These are phyloP conservation scores for Drosophila mojavensis DNA, from an alignment of 1,140 invertebrate species.

Conservation along the genomic window DNA sequence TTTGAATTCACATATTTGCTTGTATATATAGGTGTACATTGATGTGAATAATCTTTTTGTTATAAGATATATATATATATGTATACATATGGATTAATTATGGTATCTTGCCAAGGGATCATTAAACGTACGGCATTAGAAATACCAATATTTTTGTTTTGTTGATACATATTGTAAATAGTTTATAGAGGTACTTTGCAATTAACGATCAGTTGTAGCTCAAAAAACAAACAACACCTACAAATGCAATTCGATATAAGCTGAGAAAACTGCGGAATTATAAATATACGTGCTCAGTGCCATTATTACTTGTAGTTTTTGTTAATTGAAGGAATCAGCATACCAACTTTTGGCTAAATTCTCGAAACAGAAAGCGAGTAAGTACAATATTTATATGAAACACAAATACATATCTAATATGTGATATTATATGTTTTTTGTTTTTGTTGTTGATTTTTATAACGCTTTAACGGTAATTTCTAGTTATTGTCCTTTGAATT, in stretches of 20 bases:
- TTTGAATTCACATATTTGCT: conserved; percentile 70
- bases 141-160: conserved; percentile 52
- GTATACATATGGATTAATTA: conserved; percentile 53
- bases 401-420: conserved; percentile 61
- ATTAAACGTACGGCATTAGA: conserved; percentile 54
- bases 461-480: conserved; percentile 74
- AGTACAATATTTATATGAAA: conserved; percentile 56
- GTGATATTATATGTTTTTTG: conserved; percentile 28
- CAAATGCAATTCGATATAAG: conserved; percentile 73
- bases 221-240: conserved; percentile 74
- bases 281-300: conserved; percentile 55
- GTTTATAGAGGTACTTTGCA: conserved; percentile 72
- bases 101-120: conserved; percentile 62
- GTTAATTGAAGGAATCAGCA: conserved; percentile 65
- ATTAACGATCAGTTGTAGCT: conserved; percentile 71
- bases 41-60: conserved; percentile 47
- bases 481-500: conserved; percentile 73
- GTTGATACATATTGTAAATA: conserved; percentile 41
- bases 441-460: conserved; percentile 26
- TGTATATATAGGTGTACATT: conserved; percentile 71
- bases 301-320: conserved; percentile 12
- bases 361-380: conserved; percentile 51
- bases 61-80: conserved; percentile 46
- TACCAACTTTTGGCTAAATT: conserved; percentile 62
- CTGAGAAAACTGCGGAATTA: conserved; percentile 60